phyloP scores from a whole-genome alignment of 1,140 invertebrate genomes.

The Calliopsis andreniformis region DNA sequence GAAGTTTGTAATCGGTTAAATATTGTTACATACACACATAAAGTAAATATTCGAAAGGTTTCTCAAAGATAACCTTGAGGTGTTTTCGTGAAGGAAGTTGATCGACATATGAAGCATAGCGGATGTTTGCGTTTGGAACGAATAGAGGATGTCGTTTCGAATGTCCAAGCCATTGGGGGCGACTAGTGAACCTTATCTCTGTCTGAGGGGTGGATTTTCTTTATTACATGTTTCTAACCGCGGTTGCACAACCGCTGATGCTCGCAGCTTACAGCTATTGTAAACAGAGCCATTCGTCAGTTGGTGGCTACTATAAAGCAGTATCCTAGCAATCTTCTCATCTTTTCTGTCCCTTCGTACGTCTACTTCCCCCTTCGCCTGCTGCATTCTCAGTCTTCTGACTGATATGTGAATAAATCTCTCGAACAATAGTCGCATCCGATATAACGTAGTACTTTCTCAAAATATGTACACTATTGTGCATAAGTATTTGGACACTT shows the following conservation, averaged over 20 bases:
- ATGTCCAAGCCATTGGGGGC: slow-evolving; percentile 36
- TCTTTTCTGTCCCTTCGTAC: neutral
- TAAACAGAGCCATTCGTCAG: slow-evolving; percentile 73
- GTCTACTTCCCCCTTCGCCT: slow-evolving; percentile 1
- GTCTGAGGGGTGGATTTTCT: slow-evolving; percentile 35
- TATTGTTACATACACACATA: neutral
- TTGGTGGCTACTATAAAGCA: neutral
- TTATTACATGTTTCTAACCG: slow-evolving; percentile 60
- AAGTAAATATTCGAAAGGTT: neutral
- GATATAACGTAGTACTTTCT: slow-evolving; percentile 17
- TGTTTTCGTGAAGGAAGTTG: slow-evolving; percentile 16
- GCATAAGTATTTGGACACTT: too few relatives aligned
- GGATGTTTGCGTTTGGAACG: slow-evolving; percentile 55
- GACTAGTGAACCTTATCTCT: slow-evolving; percentile 47
- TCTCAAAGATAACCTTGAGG: slow-evolving; percentile 13
- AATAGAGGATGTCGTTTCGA: slow-evolving; percentile 41
- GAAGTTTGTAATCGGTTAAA: slow-evolving; percentile 4
- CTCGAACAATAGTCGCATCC: slow-evolving; percentile 21
- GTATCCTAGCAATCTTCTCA: neutral
- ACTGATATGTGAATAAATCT: neutral
- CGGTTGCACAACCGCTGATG: slow-evolving; percentile 47
- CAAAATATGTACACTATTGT: slow-evolving; percentile 24
- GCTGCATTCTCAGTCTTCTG: neutral
- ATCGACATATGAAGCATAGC: slow-evolving; percentile 19
- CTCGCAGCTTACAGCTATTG: slow-evolving; percentile 60